Base-by-base conservation (phyloP, 37 sponge, comb jelly and placozoan species). In the Eunapius fragilis region DNA sequence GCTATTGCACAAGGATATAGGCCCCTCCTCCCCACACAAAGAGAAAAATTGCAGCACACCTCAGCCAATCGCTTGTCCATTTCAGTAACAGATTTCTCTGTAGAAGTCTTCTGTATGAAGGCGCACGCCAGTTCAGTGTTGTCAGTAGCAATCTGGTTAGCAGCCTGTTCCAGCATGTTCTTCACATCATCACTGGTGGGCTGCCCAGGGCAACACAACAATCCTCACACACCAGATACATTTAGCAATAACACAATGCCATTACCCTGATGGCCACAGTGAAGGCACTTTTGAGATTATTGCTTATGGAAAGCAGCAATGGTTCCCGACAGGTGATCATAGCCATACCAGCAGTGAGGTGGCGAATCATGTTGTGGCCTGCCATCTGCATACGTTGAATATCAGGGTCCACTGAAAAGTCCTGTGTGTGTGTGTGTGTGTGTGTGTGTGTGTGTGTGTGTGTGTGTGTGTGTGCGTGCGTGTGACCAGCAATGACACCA, bases 291-390 rank as follows among this genome's bases (percentile, higher is more conserved):
- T 94, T 96, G 71, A 99, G 92, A 82, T 99, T 96, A 70, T 92
- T 86, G 72, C 87, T 87, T 81, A 99, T 99, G 80, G 91, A 85
- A 47, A 97, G 78, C 19, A 86, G 84, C 26, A 99, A 93, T 2
- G 98, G 96, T 67, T 99, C 99, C 32, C 99, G 69, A 41, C 96
- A 97, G 32, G 98, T 98, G 79, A 99, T 99, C 82, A 99, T 91
- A 2, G 96, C 98, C 95, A 97, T 97, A n/a, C 98, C 99, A 31
- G 99, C 98, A 0, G 99, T 94, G 68, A 99, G 85, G 94, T 97
- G 89, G 7, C 96, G 91, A 31, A 99, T 95, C 96, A 99, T 99
- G 93, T 95, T 91, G 32, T 97, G 94, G 10, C 98, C 97, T 11
- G 98, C 98, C 70, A 86, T 70, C 70, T 95, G 84, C 95, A 99